Base-by-base conservation (phyloP, 1,140 invertebrate genomes). In the Orius laevigatus region DNA sequence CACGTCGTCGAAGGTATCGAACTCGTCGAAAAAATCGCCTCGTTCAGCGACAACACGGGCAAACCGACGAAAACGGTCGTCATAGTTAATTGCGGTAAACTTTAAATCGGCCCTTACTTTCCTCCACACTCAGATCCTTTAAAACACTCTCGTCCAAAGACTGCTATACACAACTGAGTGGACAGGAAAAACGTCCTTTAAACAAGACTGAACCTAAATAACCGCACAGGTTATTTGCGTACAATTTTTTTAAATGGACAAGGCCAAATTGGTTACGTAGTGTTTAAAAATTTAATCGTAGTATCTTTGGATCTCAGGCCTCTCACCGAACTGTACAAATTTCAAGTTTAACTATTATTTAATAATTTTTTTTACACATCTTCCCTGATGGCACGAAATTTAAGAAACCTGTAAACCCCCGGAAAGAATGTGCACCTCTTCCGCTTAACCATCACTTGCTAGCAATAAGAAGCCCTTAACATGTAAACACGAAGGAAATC, bases 1-100 rank as follows among this genome's bases (percentile, higher is more conserved):
- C 78, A 77, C 60, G 81, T 88, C 4, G 72, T 85, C 40, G 80
- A 85, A 57, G 84, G 84, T 1, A 67, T 88, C 25, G 83, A 85
- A 57, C 63, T 86, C 32, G 75, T 86, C 18, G 83, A 86, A 58
- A 80, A 78, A 58, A 80, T 87, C 54, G 80, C 80, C 40, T 76
- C 77, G 48, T 78, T 72, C 52, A 81, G 81, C 46, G 81, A 84
- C 62, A 73, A 76, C 46, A 73, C 76, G 35, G 82, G 82, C 34
- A 82, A 83, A 61, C 81, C 82, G 16, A 78, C 74, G 31, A 79
- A 79, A 63, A 75, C 71, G 57, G 79, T 84, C 58, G 61, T 79
- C 51, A 82, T 87, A 57, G 70, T 75, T 12, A 78, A 76, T 63
- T 87, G 81, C 62, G 82, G 81, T 50, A 78, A 80, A 62, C 73